Percentiles rank a stretch among this genome's conserved stretches.
phyloP scores from a whole-genome alignment of 1,140 invertebrate genomes.

The Drosophila lacteicornis region DNA sequence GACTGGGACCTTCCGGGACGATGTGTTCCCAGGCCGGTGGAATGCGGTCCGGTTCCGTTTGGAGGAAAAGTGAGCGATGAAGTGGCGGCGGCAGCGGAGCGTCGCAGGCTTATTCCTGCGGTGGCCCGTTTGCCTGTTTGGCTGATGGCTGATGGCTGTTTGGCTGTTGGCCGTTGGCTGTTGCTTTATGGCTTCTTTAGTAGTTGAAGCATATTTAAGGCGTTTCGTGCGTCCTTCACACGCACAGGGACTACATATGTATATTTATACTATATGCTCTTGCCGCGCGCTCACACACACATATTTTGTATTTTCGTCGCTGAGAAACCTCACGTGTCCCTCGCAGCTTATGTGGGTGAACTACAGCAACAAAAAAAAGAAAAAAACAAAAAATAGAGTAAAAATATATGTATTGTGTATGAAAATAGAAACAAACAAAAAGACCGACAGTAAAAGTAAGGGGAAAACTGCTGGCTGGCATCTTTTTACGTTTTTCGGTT shows the following conservation, averaged over 20 bases:
- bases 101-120: constrained; percentile 47
- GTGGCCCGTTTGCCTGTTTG: constrained; percentile 57
- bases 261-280: constrained; percentile 21
- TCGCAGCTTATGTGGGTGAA: constrained; percentile 51
- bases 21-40: constrained; percentile 14
- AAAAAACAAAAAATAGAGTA: constrained; percentile 22
- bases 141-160: constrained; percentile 64
- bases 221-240: constrained; percentile 61
- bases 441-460: constrained; percentile 41
- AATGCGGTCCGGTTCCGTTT: background rate
- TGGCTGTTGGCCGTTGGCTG: constrained; percentile 46
- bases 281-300: background rate
- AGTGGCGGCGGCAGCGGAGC: constrained; percentile 35
- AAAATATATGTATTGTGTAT: constrained; percentile 18
- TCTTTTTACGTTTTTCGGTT: constrained; percentile 69
- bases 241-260: constrained; percentile 29
- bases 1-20: background rate
- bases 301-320: constrained; percentile 51
- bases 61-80: constrained; percentile 26
- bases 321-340: constrained; percentile 65
- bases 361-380: constrained; percentile 10
- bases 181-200: constrained; percentile 76
- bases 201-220: constrained; percentile 75
- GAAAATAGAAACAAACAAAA: constrained; percentile 44
- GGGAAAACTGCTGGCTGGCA: constrained; percentile 66